Evolutionary conservation across 2,888 invertebrate species (phyloP).

Genomic region (Dastarcus helophoroides): DNA sequence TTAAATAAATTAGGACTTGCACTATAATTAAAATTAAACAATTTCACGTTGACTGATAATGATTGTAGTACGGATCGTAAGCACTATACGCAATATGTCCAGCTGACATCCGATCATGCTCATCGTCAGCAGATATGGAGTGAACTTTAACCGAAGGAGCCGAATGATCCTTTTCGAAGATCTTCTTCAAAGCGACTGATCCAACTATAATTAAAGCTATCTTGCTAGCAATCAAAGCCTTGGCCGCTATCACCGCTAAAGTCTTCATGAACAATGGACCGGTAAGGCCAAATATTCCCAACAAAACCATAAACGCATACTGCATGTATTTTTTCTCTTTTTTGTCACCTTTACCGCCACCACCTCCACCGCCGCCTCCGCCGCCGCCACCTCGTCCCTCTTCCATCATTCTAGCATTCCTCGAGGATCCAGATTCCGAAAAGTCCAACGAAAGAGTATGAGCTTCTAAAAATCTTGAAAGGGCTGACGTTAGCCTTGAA

Average conservation of each 20-base stretch:
- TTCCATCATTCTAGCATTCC: conserved; percentile 8
- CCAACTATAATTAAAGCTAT: conserved; percentile 61
- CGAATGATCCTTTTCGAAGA: conserved; percentile 56
- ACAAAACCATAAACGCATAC: conserved; percentile 31
- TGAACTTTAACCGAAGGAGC: conserved; percentile 56
- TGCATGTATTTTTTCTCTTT: conserved; percentile 25
- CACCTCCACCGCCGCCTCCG: conserved; percentile 12
- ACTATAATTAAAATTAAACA: no score
- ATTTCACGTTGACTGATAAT: conserved; percentile 6
- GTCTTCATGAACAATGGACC: conserved; percentile 60
- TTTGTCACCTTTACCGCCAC: conserved; percentile 14
- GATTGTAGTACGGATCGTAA: conserved; percentile 7
- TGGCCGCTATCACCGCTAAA: conserved; percentile 57
- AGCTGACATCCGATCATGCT: conserved; percentile 23
- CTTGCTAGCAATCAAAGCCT: conserved; percentile 61
- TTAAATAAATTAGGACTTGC: conserved; percentile 9
- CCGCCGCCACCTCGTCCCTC: conserved; percentile 11
- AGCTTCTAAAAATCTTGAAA: conserved; percentile 50
- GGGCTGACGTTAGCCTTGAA: conserved; percentile 39
- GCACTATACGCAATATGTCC: conserved; percentile 9
- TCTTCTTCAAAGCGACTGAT: conserved; percentile 57
- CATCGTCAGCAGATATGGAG: conserved; percentile 35
- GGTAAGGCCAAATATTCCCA: conserved; percentile 47
- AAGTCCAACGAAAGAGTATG: conserved; percentile 55
- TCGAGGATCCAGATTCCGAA: conserved; percentile 17